Base-by-base conservation (phyloP, 2,113 vertebrate species). In the Bujurquina vittata region DNA sequence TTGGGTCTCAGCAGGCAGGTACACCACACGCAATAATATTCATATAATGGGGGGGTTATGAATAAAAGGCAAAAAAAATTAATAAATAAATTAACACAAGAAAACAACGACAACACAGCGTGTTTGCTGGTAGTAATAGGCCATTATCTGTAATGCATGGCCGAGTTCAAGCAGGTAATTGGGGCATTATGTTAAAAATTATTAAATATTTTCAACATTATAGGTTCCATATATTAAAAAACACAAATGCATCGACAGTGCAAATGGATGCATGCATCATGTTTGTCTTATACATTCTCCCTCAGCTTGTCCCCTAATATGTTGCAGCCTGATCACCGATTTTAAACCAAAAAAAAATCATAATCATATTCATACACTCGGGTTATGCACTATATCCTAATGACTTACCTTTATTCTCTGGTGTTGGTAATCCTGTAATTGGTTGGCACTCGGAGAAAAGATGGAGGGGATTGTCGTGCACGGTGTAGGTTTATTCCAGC, bases 401-500 rank as follows among this genome's bases (percentile, higher is more conserved):
- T 54, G 54, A 1, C 5, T 85, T 83, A 94, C 94, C 92, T 88
- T 52, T 87, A 14, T 69, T 10, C 49, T 26, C 31, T 33, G 80
- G 15, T 40, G 40, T 29, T 84, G 59, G 75, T 63, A 15, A 80
- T 26, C 65, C 33, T 7, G 46, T 79, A 78, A 5, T 77, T 8
- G 69, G 79, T 77, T 76, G 10, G 35, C 49, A 35, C 37, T 56
- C n/a, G 20, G 49, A 22, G 59, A 31, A 56, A 57, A 81, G 65
- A 84, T 46, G 33, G 69, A 77, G 37, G 23, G 9, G 17, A 60
- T 80, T 35, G 63, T 83, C 72, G 80, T 75, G 26, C 52, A 62
- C 55, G 87, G 82, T 75, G 83, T 18, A 86, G 77, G 90, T 89
- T 77, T 87, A 87, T 81, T 85, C 88, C 75, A 65, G 77, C 26